Percentiles rank a stretch among this genome's conserved stretches.
These are phyloP conservation scores for Pollimyrus isidori DNA, from an alignment of 2,113 vertebrate species.

Conservation along the genomic window DNA sequence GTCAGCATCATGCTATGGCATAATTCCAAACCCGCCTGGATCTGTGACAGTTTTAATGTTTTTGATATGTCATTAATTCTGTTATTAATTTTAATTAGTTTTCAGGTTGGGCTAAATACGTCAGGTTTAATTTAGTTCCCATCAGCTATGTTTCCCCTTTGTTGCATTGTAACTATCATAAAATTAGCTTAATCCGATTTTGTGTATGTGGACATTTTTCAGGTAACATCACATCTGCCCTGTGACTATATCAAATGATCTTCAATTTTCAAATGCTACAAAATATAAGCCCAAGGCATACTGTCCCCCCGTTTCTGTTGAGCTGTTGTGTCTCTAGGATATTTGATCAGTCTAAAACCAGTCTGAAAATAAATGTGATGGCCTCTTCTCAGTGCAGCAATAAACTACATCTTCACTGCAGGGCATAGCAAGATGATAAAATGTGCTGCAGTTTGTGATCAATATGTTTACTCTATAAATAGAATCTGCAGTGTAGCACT, in stretches of 20 bases:
- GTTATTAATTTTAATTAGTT: neutral
- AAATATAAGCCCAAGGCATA: neutral
- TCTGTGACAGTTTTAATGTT: no score
- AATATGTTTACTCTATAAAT: slow-evolving; percentile 31
- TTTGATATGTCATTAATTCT: neutral
- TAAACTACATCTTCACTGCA: slow-evolving; percentile 17
- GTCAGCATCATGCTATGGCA: no score
- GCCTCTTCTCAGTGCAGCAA: slow-evolving; percentile 21
- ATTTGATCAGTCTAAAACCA: slow-evolving; percentile 10
- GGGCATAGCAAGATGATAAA: slow-evolving; percentile 20
- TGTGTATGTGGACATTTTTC: neutral
- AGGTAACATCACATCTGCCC: neutral
- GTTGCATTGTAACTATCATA: neutral
- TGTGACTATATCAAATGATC: neutral
- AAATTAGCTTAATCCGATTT: neutral
- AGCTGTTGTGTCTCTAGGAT: slow-evolving; percentile 7
- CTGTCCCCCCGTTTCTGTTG: neutral
- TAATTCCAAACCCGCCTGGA: no score
- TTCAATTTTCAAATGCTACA: neutral
- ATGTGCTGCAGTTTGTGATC: slow-evolving; percentile 27
- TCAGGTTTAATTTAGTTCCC: neutral
- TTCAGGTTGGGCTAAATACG: neutral
- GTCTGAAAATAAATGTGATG: slow-evolving; percentile 10
- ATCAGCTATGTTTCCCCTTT: neutral
- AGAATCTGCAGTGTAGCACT: slow-evolving; percentile 16